Evolutionary conservation across 2,888 invertebrate genomes (phyloP).

Genomic region (Dynastes hyllus): DNA sequence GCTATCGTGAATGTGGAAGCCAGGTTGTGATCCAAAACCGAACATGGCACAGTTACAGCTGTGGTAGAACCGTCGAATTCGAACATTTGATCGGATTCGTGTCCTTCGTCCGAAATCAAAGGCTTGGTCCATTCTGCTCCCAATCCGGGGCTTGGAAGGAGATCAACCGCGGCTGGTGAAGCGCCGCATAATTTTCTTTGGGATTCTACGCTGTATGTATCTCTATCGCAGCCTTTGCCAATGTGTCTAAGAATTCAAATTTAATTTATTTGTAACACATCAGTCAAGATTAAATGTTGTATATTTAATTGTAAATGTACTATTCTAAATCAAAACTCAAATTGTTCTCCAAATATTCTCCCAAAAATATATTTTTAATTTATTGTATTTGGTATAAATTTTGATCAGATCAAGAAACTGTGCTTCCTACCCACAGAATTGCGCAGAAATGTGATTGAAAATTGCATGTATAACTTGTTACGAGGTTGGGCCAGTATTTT

Average conservation of each 20-base stretch:
- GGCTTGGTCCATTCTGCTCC: conserved; percentile 89
- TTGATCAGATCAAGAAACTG: no score
- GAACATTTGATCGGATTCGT: conserved; percentile 92
- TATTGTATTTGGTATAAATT: no score
- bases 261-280: no score
- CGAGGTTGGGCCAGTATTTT: no score
- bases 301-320: no score
- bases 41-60: conserved; percentile 88
- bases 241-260: conserved; percentile 79
- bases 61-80: conserved; percentile 95
- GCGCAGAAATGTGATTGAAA: no score
- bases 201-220: conserved; percentile 90
- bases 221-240: conserved; percentile 96
- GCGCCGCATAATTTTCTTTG: conserved; percentile 91
- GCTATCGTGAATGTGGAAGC: conserved; percentile 90
- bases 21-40: conserved; percentile 84
- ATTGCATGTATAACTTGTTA: no score
- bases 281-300: no score
- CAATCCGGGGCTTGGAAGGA: conserved; percentile 87
- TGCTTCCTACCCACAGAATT: no score
- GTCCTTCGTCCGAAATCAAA: conserved; percentile 86
- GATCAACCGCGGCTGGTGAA: conserved; percentile 86
- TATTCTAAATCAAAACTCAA: no score
- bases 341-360: no score
- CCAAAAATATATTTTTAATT: no score